Percentiles rank a stretch among this genome's conserved stretches.
These are phyloP conservation scores for Myotis brandtii DNA, from an alignment of 2,113 vertebrate species.

Conservation along the genomic window DNA sequence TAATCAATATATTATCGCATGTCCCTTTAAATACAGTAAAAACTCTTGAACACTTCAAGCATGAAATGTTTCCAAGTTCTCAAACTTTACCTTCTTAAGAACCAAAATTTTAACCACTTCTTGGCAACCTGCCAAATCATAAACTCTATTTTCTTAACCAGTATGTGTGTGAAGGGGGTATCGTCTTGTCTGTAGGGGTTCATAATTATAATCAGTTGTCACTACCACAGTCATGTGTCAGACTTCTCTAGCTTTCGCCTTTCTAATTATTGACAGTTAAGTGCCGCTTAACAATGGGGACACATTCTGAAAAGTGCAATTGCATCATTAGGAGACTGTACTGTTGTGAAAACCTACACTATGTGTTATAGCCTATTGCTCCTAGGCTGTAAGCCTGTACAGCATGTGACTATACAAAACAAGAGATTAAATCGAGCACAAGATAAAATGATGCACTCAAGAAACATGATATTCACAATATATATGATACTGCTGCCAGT, in stretches of 20 bases:
- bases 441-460: background rate
- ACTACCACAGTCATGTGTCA: background rate
- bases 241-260: background rate
- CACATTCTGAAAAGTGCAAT: background rate
- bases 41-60: background rate
- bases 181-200: background rate
- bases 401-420: background rate
- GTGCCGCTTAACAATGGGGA: background rate
- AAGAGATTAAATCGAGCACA: background rate
- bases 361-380: background rate
- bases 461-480: background rate
- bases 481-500: background rate
- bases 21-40: background rate
- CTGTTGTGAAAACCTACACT: background rate
- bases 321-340: background rate
- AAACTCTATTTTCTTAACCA: background rate
- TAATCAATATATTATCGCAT: background rate
- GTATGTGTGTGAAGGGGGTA: background rate
- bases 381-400: background rate
- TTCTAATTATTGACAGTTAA: conserved; percentile 13
- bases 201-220: background rate
- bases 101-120: conserved; percentile 34
- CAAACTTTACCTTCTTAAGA: conserved; percentile 16
- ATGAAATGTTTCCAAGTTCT: background rate
- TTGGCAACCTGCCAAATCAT: background rate